A percentile compares a stretch with the other conserved stretches of the same genome.
Evolutionary conservation across 2,888 invertebrate genomes (phyloP).

Genomic region (Xestobium rufovillosum): DNA sequence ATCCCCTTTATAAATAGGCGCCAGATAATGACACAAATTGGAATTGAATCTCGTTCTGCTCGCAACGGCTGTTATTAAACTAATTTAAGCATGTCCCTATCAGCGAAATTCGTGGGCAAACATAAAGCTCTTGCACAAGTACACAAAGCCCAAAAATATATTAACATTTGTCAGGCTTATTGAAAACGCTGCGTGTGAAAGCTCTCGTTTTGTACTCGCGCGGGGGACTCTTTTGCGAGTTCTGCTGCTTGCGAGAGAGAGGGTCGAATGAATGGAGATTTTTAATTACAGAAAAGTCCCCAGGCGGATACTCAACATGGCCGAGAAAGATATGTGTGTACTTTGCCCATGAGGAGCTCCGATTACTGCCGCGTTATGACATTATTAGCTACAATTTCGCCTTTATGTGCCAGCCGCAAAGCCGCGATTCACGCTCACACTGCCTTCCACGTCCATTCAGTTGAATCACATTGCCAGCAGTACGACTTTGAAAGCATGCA

Average conservation of each 20-base stretch:
- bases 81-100: slow-evolving; percentile 12
- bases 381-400: slow-evolving; percentile 21
- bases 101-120: slow-evolving; percentile 5
- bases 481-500: too few species aligned
- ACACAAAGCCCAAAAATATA: slow-evolving; percentile 25
- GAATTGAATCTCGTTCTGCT: too few species aligned
- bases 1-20: too few species aligned
- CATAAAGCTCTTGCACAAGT: slow-evolving; percentile 19
- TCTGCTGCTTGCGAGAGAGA: slow-evolving; percentile 22
- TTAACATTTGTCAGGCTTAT: slow-evolving; percentile 28
- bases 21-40: too few species aligned
- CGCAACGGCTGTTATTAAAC: too few species aligned
- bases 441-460: too few species aligned
- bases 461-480: too few species aligned
- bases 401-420: neutral
- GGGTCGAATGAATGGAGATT: slow-evolving; percentile 26
- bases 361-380: slow-evolving; percentile 27
- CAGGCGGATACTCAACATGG: slow-evolving; percentile 16
- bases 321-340: slow-evolving; percentile 25
- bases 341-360: slow-evolving; percentile 24
- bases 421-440: too few species aligned
- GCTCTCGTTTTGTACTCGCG: slow-evolving; percentile 22
- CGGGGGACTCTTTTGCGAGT: slow-evolving; percentile 11
- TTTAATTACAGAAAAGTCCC: slow-evolving; percentile 28
- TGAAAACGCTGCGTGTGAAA: slow-evolving; percentile 28